Conservation (phyloP, 2,797 vertebrate species). For the Chrosomus eos region DNA sequence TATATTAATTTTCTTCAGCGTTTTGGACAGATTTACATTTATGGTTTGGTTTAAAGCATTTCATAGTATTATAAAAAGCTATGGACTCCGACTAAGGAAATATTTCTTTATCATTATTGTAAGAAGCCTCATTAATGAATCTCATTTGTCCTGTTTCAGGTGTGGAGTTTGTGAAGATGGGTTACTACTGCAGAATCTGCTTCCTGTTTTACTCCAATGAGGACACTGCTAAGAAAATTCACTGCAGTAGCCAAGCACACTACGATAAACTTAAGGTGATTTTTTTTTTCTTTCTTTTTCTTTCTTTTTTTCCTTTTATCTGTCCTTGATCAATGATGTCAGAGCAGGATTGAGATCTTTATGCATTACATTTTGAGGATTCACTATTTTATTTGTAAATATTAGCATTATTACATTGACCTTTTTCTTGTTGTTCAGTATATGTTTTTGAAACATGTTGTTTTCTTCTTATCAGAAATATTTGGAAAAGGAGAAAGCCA, state of each 20-base stretch:
- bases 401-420: not conserved
- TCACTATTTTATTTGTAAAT: too few relatives aligned
- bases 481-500: conserved; percentile 74
- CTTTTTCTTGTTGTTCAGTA: not conserved
- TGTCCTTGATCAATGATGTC: not conserved
- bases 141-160: conserved; percentile 75
- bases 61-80: not conserved
- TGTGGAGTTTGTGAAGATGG: conserved; percentile 94
- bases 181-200: conserved; percentile 96
- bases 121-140: conserved; percentile 45
- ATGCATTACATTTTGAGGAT: not conserved
- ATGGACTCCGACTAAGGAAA: not conserved
- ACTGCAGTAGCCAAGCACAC: conserved; percentile 94
- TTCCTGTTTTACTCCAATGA: conserved; percentile 97
- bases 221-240: conserved; percentile 91
- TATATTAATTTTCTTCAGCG: not conserved
- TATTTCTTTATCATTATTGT: not conserved
- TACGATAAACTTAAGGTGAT: conserved; percentile 94
- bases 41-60: too few relatives aligned
- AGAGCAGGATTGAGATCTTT: not conserved
- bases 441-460: not conserved
- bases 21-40: not conserved
- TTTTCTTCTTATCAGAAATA: conserved; percentile 71
- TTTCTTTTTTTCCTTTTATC: not conserved
- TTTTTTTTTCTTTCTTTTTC: too few relatives aligned